phyloP scores from a whole-genome alignment of 2,888 invertebrate species.

The Vandiemenella viatica region DNA sequence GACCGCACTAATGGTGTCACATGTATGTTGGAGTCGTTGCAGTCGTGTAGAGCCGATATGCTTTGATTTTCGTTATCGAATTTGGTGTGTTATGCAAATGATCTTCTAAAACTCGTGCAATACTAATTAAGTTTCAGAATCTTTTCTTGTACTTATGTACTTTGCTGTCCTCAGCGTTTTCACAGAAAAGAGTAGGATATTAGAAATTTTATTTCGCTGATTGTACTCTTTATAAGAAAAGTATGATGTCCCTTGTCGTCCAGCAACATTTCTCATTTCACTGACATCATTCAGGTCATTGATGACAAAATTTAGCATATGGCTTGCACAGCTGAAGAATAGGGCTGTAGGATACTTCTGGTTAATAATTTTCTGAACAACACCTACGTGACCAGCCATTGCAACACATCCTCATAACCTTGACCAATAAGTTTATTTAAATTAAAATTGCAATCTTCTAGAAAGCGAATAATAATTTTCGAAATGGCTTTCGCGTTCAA shows the following conservation, averaged over 20 bases:
- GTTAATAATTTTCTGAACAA: too few species aligned
- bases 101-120: neutral
- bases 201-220: neutral
- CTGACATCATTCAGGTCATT: conserved; percentile 18
- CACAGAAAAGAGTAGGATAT: neutral
- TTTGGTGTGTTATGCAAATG: neutral
- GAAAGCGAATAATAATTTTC: too few species aligned
- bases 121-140: neutral
- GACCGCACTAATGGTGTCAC: neutral
- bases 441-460: too few species aligned
- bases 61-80: neutral
- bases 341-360: conserved; percentile 12
- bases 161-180: neutral
- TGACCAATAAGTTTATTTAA: too few species aligned
- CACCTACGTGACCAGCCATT: conserved; percentile 19
- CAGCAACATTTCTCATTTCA: conserved; percentile 14
- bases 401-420: conserved; percentile 19
- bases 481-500: too few species aligned
- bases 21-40: neutral
- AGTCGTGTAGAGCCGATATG: neutral
- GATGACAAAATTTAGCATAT: conserved; percentile 19
- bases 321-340: conserved; percentile 17
- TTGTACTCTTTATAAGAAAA: neutral
- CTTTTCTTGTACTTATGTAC: conserved; percentile 1
- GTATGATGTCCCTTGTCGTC: conserved; percentile 4